Percentiles rank a stretch among this genome's conserved stretches.
Conservation (phyloP, 2,888 invertebrate genomes). For the Coelogynopora nodosa region DNA sequence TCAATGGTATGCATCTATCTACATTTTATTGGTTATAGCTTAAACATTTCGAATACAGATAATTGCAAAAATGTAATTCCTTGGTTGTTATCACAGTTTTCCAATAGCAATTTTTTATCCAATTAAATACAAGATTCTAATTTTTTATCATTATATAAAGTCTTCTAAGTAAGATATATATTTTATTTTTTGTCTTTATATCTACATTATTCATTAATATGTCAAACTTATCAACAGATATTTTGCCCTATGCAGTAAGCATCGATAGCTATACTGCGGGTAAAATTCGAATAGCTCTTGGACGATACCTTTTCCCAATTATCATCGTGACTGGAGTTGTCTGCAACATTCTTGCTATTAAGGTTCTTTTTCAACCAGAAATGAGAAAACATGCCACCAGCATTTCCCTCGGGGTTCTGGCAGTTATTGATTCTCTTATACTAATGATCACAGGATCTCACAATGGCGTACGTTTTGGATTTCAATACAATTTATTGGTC, state of each 20-base stretch:
- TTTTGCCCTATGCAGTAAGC: no score
- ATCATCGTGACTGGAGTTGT: background rate
- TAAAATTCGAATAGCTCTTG: background rate
- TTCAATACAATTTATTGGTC: background rate
- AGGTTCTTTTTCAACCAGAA: background rate
- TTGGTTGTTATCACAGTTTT: no score
- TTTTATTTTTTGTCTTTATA: no score
- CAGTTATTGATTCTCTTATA: background rate
- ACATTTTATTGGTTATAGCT: no score
- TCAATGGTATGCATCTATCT: no score
- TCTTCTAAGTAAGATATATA: no score
- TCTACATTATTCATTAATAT: background rate
- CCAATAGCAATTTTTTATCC: no score
- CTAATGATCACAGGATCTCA: background rate
- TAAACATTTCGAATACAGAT: no score
- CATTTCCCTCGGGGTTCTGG: background rate
- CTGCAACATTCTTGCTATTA: background rate
- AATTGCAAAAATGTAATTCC: no score
- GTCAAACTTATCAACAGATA: background rate
- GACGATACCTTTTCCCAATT: background rate
- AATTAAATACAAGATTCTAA: no score
- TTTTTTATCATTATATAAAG: no score
- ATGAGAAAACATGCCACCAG: background rate
- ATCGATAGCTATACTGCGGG: background rate
- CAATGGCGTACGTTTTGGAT: background rate